phyloP scores from a whole-genome alignment of 1,140 invertebrate species.

The Amyelois transitella region DNA sequence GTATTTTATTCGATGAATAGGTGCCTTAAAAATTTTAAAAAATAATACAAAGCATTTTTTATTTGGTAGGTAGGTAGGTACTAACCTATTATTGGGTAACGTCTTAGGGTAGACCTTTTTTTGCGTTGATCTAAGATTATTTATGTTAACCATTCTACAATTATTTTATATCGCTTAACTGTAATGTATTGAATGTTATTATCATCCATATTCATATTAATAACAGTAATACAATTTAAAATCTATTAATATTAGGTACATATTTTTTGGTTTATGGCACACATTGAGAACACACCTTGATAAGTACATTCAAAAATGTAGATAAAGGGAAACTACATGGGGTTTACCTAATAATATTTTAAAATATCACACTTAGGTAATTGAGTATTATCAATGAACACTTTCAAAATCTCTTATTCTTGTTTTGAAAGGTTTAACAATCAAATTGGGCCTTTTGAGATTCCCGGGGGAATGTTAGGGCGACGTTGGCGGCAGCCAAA shows the following conservation, averaged over 20 bases:
- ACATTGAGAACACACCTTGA: constrained; percentile 8
- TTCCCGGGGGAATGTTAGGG: constrained; percentile 44
- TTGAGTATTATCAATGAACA: constrained; percentile 40
- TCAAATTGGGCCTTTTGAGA: constrained; percentile 29
- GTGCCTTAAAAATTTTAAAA: no score
- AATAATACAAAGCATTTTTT: no score
- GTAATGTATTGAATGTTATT: no score
- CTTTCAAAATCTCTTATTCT: constrained; percentile 4
- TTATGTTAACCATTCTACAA: no score
- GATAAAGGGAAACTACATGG: neutral
- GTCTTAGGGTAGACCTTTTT: no score
- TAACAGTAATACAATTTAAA: neutral
- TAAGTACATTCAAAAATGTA: neutral
- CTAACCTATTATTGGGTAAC: no score
- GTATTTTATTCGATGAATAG: no score
- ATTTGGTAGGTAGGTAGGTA: no score
- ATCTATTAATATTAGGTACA: constrained; percentile 25
- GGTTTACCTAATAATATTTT: constrained; percentile 4
- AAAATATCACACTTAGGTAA: constrained; percentile 50
- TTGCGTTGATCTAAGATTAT: no score
- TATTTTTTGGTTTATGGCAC: constrained; percentile 29
- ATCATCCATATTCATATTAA: neutral
- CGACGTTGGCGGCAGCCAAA: constrained; percentile 21
- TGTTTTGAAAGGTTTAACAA: constrained; percentile 24
- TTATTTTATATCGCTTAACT: no score